A percentile compares a stretch with the other conserved stretches of the same genome.
phyloP scores from a whole-genome alignment of 2,888 invertebrate species.

The Synanthedon tipuliformis region DNA sequence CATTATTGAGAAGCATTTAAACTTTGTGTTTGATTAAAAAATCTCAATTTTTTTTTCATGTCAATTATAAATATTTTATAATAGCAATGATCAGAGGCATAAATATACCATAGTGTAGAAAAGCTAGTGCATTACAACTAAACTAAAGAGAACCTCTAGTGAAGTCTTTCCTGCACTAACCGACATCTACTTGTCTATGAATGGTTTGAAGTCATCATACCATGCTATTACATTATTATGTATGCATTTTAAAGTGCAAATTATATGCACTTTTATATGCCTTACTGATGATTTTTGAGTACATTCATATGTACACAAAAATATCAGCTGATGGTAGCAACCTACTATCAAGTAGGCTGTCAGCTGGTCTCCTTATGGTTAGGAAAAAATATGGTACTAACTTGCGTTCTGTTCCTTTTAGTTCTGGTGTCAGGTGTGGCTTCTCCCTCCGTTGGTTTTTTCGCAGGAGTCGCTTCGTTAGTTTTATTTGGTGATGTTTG shows the following conservation, averaged over 20 bases:
- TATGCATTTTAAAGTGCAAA: too few species aligned
- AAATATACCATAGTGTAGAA: neutral
- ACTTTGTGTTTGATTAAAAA: too few species aligned
- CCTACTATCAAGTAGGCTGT: neutral
- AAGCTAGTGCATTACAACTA: neutral
- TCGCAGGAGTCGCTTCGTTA: slow-evolving; percentile 42
- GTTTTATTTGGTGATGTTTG: slow-evolving; percentile 51
- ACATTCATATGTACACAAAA: too few species aligned
- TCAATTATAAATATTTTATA: too few species aligned
- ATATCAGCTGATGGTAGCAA: too few species aligned
- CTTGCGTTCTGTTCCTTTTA: slow-evolving; percentile 62
- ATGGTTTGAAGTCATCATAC: neutral
- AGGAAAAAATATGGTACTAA: slow-evolving; percentile 12
- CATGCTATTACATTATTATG: neutral
- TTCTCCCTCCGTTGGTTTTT: slow-evolving; percentile 44
- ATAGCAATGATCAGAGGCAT: neutral
- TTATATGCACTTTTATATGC: too few species aligned
- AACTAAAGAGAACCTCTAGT: neutral
- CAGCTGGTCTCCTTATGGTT: neutral
- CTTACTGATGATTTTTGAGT: too few species aligned
- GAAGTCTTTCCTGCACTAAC: neutral
- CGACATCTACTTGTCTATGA: neutral
- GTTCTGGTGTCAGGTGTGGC: slow-evolving; percentile 48
- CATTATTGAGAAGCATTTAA: too few species aligned
- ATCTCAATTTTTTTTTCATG: too few species aligned